phyloP scores from a whole-genome alignment of 2,888 invertebrate genomes.

The Eulithis prunata region DNA sequence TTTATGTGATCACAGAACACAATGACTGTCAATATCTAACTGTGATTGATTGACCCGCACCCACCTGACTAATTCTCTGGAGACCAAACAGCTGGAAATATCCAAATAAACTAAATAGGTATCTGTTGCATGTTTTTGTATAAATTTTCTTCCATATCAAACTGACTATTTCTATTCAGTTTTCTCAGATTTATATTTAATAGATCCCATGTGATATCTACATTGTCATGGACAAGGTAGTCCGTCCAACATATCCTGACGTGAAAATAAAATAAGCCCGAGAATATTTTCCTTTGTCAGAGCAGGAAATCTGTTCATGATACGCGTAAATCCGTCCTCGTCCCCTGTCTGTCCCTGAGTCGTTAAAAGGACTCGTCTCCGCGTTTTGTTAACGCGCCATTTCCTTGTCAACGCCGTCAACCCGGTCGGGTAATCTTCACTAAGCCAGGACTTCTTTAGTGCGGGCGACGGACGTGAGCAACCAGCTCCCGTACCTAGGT shows the following conservation, averaged over 20 bases:
- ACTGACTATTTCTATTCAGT: background rate
- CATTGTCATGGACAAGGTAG: conserved; percentile 50
- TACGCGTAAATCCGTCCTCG: conserved; percentile 79
- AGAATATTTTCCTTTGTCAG: conserved; percentile 73
- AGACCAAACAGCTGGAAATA: conserved; percentile 76
- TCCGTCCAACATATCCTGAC: conserved; percentile 54
- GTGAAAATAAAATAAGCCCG: conserved; percentile 67
- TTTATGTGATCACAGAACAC: conserved; percentile 54
- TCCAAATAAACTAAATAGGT: background rate
- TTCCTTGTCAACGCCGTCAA: conserved; percentile 76
- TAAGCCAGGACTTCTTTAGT: conserved; percentile 63
- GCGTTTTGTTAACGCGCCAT: conserved; percentile 78
- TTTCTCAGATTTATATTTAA: background rate
- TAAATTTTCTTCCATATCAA: too few relatives aligned
- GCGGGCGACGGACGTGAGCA: conserved; percentile 38
- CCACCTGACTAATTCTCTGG: conserved; percentile 74
- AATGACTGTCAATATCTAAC: conserved; percentile 78
- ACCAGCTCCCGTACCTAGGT: conserved; percentile 47
- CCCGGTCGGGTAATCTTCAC: conserved; percentile 70
- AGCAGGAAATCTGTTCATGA: conserved; percentile 80
- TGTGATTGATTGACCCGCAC: conserved; percentile 82
- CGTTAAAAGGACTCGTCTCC: conserved; percentile 77
- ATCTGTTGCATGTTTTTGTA: background rate
- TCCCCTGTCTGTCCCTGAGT: conserved; percentile 77
- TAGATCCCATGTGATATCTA: background rate